A percentile compares a stretch with the other conserved stretches of the same genome.
phyloP scores from a whole-genome alignment of 2,113 vertebrate species.

The Brachypodius melanocephalos region DNA sequence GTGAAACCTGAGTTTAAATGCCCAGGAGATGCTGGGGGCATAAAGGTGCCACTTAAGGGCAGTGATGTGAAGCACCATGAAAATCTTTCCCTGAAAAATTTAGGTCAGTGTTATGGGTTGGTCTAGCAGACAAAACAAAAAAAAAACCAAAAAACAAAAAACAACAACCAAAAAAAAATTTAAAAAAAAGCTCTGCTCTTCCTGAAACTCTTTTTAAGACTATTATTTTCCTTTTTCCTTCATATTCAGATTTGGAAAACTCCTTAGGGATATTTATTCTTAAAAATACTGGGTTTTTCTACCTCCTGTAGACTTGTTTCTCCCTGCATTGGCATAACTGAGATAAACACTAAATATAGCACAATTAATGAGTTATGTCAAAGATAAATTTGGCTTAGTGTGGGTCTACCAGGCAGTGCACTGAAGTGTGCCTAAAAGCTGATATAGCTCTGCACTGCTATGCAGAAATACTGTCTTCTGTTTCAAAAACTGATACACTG shows the following conservation, averaged over 20 bases:
- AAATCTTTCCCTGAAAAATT: not conserved
- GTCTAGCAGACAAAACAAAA: not conserved
- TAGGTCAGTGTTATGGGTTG: not conserved
- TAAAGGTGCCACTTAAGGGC: not conserved
- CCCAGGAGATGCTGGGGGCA: too few relatives aligned
- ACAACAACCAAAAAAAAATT: not conserved
- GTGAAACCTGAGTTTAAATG: not conserved
- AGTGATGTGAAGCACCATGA: not conserved
- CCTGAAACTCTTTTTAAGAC: too few relatives aligned
- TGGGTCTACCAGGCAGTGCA: not conserved
- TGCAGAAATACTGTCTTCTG: not conserved
- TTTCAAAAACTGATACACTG: not conserved
- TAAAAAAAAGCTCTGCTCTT: not conserved
- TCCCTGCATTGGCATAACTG: not conserved
- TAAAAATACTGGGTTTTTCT: accelerated
- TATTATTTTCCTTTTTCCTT: not conserved
- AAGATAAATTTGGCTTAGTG: not conserved
- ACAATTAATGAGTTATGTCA: not conserved
- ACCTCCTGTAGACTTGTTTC: not conserved
- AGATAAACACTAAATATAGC: not conserved
- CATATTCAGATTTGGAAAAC: not conserved
- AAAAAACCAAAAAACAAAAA: not conserved
- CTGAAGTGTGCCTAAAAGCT: not conserved
- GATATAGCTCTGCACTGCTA: not conserved
- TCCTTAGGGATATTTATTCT: not conserved